A percentile compares a stretch with the other conserved stretches of the same genome.
Conservation (phyloP, 2,888 invertebrate species). For the Drosophila macrospina region DNA sequence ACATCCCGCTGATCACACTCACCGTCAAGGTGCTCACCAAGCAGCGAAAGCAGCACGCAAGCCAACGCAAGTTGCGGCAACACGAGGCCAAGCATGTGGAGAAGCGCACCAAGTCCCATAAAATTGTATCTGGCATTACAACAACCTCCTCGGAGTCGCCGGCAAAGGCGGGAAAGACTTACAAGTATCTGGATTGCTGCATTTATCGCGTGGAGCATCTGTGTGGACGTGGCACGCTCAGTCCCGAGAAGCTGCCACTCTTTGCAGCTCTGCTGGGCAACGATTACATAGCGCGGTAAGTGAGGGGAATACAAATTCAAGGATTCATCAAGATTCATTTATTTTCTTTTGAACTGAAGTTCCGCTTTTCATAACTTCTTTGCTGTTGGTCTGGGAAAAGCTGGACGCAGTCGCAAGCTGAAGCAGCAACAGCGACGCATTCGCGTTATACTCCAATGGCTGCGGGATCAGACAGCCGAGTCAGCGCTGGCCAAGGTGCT, state of each 20-base stretch:
- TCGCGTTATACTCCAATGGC: conserved; percentile 90
- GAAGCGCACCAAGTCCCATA: conserved; percentile 79
- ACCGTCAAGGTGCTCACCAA: conserved; percentile 86
- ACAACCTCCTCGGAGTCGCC: not conserved
- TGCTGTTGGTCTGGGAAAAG: conserved; percentile 86
- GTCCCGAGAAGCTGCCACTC: conserved; percentile 90
- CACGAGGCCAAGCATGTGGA: conserved; percentile 80
- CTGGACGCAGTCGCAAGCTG: conserved; percentile 74
- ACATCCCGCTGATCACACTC: conserved; percentile 91
- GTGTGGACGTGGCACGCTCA: conserved; percentile 88
- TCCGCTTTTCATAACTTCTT: conserved; percentile 90
- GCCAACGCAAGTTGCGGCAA: conserved; percentile 52
- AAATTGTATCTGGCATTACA: conserved; percentile 68
- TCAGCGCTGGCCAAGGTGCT: conserved; percentile 90
- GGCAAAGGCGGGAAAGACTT: conserved; percentile 49
- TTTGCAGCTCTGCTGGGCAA: conserved; percentile 94
- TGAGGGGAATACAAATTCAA: not conserved
- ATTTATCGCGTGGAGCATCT: conserved; percentile 91
- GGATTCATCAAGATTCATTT: not conserved
- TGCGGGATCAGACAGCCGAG: conserved; percentile 89
- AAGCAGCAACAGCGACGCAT: conserved; percentile 90
- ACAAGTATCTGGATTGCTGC: conserved; percentile 87
- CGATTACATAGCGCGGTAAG: conserved; percentile 90
- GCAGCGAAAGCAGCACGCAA: conserved; percentile 25
- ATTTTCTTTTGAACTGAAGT: conserved; percentile 8